Conservation (phyloP, 2,113 vertebrate genomes). For the Geothlypis trichas region DNA sequence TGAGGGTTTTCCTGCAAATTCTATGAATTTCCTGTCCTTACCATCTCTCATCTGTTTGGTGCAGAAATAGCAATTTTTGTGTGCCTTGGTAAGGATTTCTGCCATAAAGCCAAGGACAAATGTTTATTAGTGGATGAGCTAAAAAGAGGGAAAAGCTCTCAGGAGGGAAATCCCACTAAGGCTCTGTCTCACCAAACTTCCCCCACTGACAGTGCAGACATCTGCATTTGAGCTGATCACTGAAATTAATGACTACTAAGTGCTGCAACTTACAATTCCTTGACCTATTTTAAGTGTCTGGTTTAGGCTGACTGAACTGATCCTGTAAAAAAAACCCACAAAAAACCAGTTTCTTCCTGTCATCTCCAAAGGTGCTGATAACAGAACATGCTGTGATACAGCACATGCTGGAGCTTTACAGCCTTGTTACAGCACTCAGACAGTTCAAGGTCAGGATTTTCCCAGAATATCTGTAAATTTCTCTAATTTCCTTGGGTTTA, state of each 20-base stretch:
- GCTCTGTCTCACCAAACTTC: not conserved
- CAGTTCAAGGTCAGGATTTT: not conserved
- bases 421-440: not conserved
- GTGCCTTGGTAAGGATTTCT: not conserved
- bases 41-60: not conserved
- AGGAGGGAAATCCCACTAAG: not conserved
- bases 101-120: not conserved
- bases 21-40: fast-evolving
- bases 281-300: not conserved
- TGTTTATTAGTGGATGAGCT: not conserved
- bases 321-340: not conserved
- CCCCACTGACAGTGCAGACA: not conserved
- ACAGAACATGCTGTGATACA: not conserved
- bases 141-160: not conserved
- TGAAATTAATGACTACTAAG: not conserved
- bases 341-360: not conserved
- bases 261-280: not conserved
- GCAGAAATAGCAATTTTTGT: not conserved
- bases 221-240: not conserved
- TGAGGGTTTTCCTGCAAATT: not conserved
- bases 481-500: not conserved
- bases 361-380: not conserved
- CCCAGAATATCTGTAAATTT: not conserved
- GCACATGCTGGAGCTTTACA: not conserved
- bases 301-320: not conserved